phyloP scores from a whole-genome alignment of 2,113 vertebrate species.

The Anguilla japonica region DNA sequence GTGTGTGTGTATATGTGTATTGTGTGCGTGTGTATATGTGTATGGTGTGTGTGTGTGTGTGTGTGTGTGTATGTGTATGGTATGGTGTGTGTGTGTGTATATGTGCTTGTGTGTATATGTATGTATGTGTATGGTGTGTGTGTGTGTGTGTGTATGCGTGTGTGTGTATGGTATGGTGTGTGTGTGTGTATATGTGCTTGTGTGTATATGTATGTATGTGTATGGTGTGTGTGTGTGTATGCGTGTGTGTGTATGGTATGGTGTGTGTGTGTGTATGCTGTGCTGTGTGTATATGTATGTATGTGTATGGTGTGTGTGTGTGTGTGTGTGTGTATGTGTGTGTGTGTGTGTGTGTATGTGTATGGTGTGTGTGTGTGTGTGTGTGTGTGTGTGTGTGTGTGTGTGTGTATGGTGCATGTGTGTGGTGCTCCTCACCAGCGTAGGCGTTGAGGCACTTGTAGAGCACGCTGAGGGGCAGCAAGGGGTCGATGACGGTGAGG shows the following conservation, averaged over 20 bases:
- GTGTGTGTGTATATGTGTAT: no score
- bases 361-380: neutral
- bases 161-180: neutral
- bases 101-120: no score
- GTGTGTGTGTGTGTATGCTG: neutral
- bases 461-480: slow-evolving; percentile 83
- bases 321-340: neutral
- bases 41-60: neutral
- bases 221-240: neutral
- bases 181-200: neutral
- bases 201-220: neutral
- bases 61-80: no score
- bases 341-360: neutral
- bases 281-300: no score
- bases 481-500: slow-evolving; percentile 83
- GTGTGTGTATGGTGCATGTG: neutral
- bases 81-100: neutral
- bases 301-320: neutral
- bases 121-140: neutral
- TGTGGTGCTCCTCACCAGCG: slow-evolving; percentile 66
- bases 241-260: neutral
- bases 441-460: slow-evolving; percentile 84
- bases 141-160: neutral
- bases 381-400: neutral
- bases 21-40: neutral